Evolutionary conservation across 2,113 vertebrate species (phyloP).

Genomic region (Cyanistes caeruleus): DNA sequence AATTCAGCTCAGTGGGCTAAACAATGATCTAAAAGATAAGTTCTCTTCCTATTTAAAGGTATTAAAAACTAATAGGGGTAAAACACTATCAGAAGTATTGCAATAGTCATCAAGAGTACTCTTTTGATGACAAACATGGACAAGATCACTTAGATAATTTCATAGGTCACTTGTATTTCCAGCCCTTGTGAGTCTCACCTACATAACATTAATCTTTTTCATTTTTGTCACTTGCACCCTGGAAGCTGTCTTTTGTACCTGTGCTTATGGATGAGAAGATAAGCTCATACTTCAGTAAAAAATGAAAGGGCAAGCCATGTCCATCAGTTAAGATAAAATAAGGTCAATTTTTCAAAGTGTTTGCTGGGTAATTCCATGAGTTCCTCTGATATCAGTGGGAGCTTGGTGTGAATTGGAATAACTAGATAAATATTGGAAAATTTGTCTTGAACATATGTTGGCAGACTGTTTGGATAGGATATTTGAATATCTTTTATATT

Average conservation of each 20-base stretch:
- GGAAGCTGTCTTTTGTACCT: background rate
- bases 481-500: background rate
- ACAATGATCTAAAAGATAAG: background rate
- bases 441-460: background rate
- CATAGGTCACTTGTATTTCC: background rate
- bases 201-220: background rate
- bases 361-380: background rate
- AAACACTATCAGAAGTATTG: background rate
- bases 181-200: background rate
- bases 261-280: background rate
- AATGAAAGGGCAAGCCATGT: background rate
- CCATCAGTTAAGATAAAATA: background rate
- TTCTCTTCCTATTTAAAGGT: background rate
- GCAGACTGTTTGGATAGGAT: background rate
- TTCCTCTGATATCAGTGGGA: background rate
- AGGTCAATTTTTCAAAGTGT: background rate
- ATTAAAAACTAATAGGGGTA: background rate
- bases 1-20: background rate
- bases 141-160: background rate
- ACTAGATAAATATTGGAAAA: background rate
- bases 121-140: background rate
- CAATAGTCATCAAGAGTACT: background rate
- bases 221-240: background rate
- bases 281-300: background rate
- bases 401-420: background rate